Base-by-base conservation (phyloP, 2,113 vertebrate genomes). In the Ploceus nigricollis region DNA sequence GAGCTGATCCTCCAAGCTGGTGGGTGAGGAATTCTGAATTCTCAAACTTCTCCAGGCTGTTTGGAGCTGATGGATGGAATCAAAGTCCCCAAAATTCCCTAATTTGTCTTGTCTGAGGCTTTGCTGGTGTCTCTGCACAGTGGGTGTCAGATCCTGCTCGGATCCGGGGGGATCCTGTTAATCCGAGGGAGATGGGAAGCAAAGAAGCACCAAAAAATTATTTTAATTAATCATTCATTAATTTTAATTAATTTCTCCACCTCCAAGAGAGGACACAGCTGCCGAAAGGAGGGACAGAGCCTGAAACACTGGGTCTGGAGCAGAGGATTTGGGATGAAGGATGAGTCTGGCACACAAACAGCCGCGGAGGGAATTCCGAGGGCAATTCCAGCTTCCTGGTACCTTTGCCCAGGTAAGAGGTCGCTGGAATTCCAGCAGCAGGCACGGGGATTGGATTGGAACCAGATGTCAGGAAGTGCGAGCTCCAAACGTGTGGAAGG, bases 381-480 rank as follows among this genome's bases (percentile, higher is more conserved):
- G 85, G 75, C 45, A 28, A 31, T 37, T 89, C 82, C 48, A 17
- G n/a, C 56, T 91, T 40, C 22, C 60, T 1, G 82, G 65, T 70
- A 96, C 97, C 95, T 97, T 91, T 24, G 47, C 63, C 56, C 97
- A 97, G 97, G 97, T 97, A 94, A 71, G 95, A 94, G 95, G 89
- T 79, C 40, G 33, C 60, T 40, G 54, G 84, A 95, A 57, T 68
- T 82, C 75, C 61, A 45, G 72, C 54, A 57, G 94, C 87, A 87
- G 94, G 92, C 54, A 25, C 82, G 20, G 91, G 63, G 69, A 68
- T 57, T 1, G 5, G 37, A 97, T 97, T 96, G 93, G 95, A 95
- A 96, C 66, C 97, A 97, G 96, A 97, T 97, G 97, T 92, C 95
- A 94, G 97, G 97, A 97, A 97, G 94, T 40, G 89, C 4, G 33